Evolutionary conservation across 2,797 vertebrate genomes (phyloP).

Genomic region (Coreius guichenoti): DNA sequence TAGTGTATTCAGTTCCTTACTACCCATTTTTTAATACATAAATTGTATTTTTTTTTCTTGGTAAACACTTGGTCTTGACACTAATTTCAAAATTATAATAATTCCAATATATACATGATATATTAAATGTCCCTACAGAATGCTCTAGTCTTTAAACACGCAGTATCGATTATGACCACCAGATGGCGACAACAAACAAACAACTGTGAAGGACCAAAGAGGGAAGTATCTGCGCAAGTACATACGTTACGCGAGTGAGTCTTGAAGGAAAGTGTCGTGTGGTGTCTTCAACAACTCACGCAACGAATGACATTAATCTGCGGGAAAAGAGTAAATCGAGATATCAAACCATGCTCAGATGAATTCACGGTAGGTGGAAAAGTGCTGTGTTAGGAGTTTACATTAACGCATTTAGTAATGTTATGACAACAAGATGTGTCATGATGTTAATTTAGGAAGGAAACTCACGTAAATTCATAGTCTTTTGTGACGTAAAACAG

Average conservation of each 20-base stretch:
- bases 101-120: background rate
- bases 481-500: background rate
- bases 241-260: background rate
- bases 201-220: background rate
- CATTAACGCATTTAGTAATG: background rate
- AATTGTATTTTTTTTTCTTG: too few species aligned
- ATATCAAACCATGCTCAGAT: background rate
- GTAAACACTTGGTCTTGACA: background rate
- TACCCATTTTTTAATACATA: background rate
- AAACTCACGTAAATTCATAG: background rate
- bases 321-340: background rate
- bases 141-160: background rate
- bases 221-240: constrained; percentile 36
- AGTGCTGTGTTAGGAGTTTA: background rate
- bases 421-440: background rate
- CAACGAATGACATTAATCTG: background rate
- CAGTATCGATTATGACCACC: background rate
- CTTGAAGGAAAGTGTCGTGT: background rate
- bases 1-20: too few species aligned
- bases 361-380: constrained; percentile 47
- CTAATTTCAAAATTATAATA: background rate
- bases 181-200: background rate
- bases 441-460: background rate
- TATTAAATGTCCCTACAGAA: background rate
- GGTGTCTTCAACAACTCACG: background rate